These are phyloP conservation scores for honey bee (Apis mellifera) DNA, from an alignment of 1,140 invertebrate genomes.

Conservation along the genomic window DNA sequence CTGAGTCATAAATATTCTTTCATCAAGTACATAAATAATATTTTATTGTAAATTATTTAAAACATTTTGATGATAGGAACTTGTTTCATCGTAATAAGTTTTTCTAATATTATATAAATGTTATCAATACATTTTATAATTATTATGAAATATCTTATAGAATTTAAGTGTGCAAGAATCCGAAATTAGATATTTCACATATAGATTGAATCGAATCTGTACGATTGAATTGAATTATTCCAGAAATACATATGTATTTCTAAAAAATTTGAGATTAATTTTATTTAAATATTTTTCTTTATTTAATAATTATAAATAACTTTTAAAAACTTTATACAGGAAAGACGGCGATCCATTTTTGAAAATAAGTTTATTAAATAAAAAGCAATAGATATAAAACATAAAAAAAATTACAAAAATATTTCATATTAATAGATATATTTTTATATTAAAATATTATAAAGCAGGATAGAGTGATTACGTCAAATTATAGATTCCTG, in stretches of 20 bases:
- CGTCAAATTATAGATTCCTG: no score
- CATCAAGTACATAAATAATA: conserved; percentile 3
- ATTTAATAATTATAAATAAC: no score
- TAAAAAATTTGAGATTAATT: no score
- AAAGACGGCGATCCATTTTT: no score
- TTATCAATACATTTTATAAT: neutral
- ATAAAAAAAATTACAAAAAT: no score
- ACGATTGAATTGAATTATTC: neutral
- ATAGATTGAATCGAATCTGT: neutral
- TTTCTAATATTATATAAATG: neutral
- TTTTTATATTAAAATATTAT: no score
- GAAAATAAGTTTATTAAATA: no score
- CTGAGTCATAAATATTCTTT: conserved; percentile 31
- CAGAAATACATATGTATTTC: neutral
- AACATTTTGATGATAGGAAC: conserved; percentile 15
- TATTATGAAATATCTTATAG: neutral
- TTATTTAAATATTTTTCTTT: no score
- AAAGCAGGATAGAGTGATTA: no score
- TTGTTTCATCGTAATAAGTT: conserved; percentile 11
- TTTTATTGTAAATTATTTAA: neutral
- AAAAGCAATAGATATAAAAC: no score
- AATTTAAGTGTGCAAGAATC: neutral
- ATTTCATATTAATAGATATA: no score
- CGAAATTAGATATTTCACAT: neutral
- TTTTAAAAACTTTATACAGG: no score